Conservation (phyloP, 2,113 vertebrate genomes). For the Lagenorhynchus albirostris region DNA sequence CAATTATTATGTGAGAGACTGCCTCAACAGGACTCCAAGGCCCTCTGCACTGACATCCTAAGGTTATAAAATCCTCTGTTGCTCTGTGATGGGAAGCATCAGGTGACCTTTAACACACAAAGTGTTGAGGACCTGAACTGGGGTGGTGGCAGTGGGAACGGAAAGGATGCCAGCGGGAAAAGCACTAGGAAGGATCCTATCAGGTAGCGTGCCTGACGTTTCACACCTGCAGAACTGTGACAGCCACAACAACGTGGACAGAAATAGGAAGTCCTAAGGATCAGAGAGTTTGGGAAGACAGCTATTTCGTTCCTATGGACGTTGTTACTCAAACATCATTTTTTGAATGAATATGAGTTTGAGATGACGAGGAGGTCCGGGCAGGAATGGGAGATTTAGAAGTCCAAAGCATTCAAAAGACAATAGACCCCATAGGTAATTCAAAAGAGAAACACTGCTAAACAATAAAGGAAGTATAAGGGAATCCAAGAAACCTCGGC, state of each 20-base stretch:
- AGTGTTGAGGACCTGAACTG: background rate
- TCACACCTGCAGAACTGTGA: fast-evolving
- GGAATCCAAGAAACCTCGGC: background rate
- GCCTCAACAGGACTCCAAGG: background rate
- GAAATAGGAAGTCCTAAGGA: background rate
- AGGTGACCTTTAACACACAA: background rate
- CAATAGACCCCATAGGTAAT: background rate
- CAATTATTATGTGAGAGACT: background rate
- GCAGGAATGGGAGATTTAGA: background rate
- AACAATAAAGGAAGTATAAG: background rate
- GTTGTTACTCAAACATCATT: background rate
- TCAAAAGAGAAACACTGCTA: background rate
- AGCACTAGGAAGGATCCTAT: background rate
- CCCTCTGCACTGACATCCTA: background rate
- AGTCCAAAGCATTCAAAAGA: background rate
- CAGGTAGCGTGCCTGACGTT: fast-evolving
- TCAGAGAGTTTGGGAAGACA: background rate
- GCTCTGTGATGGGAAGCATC: background rate
- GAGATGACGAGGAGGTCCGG: background rate
- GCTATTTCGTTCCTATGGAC: background rate
- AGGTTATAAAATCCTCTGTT: background rate
- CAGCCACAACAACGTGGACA: background rate
- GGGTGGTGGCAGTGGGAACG: background rate
- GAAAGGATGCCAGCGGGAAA: background rate
- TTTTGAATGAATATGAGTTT: background rate